phyloP scores from a whole-genome alignment of 2,113 vertebrate species.

The Rana temporaria region DNA sequence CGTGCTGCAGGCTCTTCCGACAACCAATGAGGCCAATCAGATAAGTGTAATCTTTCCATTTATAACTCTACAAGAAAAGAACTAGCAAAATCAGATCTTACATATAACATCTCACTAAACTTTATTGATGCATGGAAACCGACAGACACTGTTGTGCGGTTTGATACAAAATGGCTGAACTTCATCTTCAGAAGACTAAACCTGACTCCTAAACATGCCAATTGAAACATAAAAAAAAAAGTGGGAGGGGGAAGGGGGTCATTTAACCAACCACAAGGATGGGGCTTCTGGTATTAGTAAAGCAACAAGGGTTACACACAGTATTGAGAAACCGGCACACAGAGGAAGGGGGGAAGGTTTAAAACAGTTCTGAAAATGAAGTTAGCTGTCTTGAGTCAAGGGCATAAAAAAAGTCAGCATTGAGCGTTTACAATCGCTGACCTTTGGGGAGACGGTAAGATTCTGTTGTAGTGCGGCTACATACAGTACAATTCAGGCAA shows the following conservation, averaged over 20 bases:
- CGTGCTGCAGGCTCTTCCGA: not conserved
- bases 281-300: constrained; percentile 86
- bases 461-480: constrained; percentile 96
- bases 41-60: constrained; percentile 82
- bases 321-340: constrained; percentile 87
- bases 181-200: constrained; percentile 90
- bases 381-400: constrained; percentile 84
- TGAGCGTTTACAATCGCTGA: constrained; percentile 88
- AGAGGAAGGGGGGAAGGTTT: constrained; percentile 73
- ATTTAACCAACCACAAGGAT: constrained; percentile 82
- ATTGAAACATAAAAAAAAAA: constrained; percentile 75
- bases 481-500: constrained; percentile 97
- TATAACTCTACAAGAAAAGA: constrained; percentile 86
- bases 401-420: constrained; percentile 85
- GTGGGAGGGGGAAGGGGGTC: constrained; percentile 72
- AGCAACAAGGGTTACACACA: constrained; percentile 88
- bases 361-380: constrained; percentile 89
- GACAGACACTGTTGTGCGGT: constrained; percentile 88
- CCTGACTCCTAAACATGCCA: constrained; percentile 85
- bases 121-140: constrained; percentile 84
- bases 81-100: constrained; percentile 91
- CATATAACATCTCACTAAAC: constrained; percentile 88
- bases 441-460: constrained; percentile 85
- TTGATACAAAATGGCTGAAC: constrained; percentile 87
- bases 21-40: constrained; percentile 65